A percentile compares a stretch with the other conserved stretches of the same genome.
Conservation (phyloP, 2,888 invertebrate genomes). For the Chalcosyrphus nemorum region DNA sequence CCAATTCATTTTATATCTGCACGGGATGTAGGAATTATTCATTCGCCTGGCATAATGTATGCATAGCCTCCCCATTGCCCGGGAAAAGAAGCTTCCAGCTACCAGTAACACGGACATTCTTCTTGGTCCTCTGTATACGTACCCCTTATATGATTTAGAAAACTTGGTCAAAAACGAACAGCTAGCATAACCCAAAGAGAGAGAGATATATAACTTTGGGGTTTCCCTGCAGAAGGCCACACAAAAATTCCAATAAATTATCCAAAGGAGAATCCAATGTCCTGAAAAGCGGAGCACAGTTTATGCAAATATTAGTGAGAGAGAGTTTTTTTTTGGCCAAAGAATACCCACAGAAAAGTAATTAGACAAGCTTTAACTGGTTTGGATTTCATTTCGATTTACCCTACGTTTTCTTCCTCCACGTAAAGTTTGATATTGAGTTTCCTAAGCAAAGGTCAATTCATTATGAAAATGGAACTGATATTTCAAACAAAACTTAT, state of each 20-base stretch:
- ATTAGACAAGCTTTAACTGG: too few species aligned
- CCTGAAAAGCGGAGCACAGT: conserved; percentile 7
- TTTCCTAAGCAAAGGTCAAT: too few species aligned
- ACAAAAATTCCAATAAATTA: conserved; percentile 42
- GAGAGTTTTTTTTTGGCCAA: background rate
- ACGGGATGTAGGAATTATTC: conserved; percentile 62
- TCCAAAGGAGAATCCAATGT: conserved; percentile 11
- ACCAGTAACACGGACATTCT: conserved; percentile 1
- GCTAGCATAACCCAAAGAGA: background rate
- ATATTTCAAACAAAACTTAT: too few species aligned
- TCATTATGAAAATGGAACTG: too few species aligned
- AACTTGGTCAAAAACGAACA: conserved; percentile 33
- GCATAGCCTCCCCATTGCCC: conserved; percentile 54
- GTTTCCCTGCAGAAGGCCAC: background rate
- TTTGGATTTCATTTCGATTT: background rate
- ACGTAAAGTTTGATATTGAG: too few species aligned
- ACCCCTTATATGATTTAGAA: background rate
- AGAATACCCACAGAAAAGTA: background rate
- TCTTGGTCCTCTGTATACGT: background rate
- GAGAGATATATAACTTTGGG: background rate
- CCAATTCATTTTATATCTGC: conserved; percentile 67
- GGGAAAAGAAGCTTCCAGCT: conserved; percentile 25
- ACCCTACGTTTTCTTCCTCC: background rate
- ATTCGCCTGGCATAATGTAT: conserved; percentile 61
- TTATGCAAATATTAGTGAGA: conserved; percentile 45